phyloP scores from a whole-genome alignment of 64 coral and sea anemone genomes.

The Stichodactyla mertensii region DNA sequence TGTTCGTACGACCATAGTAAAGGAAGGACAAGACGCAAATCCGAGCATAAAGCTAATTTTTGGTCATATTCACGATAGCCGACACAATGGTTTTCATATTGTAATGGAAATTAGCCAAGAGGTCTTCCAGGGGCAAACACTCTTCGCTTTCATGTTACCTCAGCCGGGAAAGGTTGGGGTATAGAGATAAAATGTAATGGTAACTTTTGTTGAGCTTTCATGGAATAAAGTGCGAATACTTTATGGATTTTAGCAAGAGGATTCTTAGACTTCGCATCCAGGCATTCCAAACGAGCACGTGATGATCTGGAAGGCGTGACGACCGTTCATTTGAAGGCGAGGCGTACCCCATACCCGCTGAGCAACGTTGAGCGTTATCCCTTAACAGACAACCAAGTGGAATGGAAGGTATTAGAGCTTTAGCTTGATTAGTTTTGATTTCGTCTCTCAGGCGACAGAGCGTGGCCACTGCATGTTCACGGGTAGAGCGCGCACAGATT shows the following conservation, averaged over 20 bases:
- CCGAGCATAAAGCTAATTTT: no score
- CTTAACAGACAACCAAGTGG: slow-evolving; percentile 28
- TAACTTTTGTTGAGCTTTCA: background rate
- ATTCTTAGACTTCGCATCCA: background rate
- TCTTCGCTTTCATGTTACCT: no score
- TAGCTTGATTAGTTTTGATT: no score
- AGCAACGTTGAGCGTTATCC: slow-evolving; percentile 31
- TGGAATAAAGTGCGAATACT: background rate
- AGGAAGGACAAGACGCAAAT: background rate
- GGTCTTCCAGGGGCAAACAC: no score
- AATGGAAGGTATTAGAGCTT: slow-evolving; percentile 23
- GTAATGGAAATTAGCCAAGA: no score
- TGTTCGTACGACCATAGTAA: background rate
- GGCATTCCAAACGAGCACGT: background rate
- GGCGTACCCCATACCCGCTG: background rate
- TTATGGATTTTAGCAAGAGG: slow-evolving; percentile 1
- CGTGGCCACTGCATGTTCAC: no score
- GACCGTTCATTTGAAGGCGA: background rate
- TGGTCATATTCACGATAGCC: no score
- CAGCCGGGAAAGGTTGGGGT: no score
- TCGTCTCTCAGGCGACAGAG: no score
- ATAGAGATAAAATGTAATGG: no score
- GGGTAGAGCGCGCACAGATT: no score
- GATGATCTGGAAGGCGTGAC: background rate
- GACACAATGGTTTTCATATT: no score